Evolutionary conservation across 2,797 vertebrate species (phyloP).

Genomic region (Lepidocolaptes lacrymiger): DNA sequence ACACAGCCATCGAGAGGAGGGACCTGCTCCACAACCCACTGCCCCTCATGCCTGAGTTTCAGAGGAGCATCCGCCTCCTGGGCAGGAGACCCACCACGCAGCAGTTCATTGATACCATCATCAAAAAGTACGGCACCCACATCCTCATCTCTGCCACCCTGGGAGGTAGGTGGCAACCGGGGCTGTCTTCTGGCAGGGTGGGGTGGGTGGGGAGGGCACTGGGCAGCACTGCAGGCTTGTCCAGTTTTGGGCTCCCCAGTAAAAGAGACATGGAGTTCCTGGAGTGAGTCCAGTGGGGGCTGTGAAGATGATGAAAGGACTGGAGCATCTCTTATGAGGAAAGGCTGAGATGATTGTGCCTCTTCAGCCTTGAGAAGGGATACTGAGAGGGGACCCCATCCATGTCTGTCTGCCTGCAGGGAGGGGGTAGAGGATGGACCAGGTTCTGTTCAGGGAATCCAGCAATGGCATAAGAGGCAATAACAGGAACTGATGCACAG

Average conservation of each 20-base stretch:
- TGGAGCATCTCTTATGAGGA: rapidly evolving
- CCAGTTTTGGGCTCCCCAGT: neutral
- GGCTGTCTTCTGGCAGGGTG: rapidly evolving
- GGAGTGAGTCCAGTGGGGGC: neutral
- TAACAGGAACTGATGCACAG: no score
- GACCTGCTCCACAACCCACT: constrained; percentile 93
- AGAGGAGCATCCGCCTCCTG: constrained; percentile 93
- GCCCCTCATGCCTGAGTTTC: constrained; percentile 98
- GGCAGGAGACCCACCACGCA: constrained; percentile 96
- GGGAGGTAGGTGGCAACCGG: constrained; percentile 86
- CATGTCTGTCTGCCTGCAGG: neutral
- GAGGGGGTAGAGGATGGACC: neutral
- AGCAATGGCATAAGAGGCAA: neutral
- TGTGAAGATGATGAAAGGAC: rapidly evolving
- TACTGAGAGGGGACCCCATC: neutral
- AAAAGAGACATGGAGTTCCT: neutral
- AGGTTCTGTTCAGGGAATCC: neutral
- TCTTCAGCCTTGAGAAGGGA: neutral
- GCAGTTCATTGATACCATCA: constrained; percentile 99
- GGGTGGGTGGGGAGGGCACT: no score
- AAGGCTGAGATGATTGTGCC: neutral
- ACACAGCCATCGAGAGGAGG: constrained; percentile 95
- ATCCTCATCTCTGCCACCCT: constrained; percentile 98
- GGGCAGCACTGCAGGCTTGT: no score
- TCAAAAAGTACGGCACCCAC: constrained; percentile 99